Evolutionary conservation across 2,797 vertebrate genomes (phyloP).

Genomic region (Champsocephalus gunnari): DNA sequence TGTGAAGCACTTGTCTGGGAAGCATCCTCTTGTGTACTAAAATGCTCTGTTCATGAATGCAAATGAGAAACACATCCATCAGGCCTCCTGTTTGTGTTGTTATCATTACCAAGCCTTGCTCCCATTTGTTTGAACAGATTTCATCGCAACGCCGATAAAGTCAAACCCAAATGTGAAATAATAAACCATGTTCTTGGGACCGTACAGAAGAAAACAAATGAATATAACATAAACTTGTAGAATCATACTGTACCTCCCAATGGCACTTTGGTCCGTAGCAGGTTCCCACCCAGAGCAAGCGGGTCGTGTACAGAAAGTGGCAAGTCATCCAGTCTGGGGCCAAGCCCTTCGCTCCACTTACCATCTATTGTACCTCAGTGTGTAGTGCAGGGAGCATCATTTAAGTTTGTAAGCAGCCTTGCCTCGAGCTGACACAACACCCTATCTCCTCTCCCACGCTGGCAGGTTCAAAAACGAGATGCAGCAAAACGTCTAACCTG

Average conservation of each 20-base stretch:
- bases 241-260: slow-evolving; percentile 39
- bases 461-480: slow-evolving; percentile 49
- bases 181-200: slow-evolving; percentile 16
- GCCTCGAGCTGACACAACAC: slow-evolving; percentile 34
- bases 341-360: slow-evolving; percentile 21
- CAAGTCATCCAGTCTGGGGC: slow-evolving; percentile 30
- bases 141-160: neutral
- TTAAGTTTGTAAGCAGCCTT: slow-evolving; percentile 23
- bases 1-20: neutral
- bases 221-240: slow-evolving; percentile 23
- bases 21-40: slow-evolving; percentile 10
- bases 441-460: slow-evolving; percentile 23
- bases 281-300: slow-evolving; percentile 45
- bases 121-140: slow-evolving; percentile 30
- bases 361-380: slow-evolving; percentile 38
- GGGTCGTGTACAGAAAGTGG: slow-evolving; percentile 27
- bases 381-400: slow-evolving; percentile 26
- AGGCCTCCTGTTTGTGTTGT: neutral
- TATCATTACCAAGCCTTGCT: slow-evolving; percentile 61
- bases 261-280: slow-evolving; percentile 76
- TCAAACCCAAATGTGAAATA: slow-evolving; percentile 9
- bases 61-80: neutral
- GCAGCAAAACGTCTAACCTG: slow-evolving; percentile 43
- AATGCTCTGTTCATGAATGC: neutral
- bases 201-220: slow-evolving; percentile 3